Evolutionary conservation across 2,888 invertebrate species (phyloP).

Genomic region (Acrobasis consociella): DNA sequence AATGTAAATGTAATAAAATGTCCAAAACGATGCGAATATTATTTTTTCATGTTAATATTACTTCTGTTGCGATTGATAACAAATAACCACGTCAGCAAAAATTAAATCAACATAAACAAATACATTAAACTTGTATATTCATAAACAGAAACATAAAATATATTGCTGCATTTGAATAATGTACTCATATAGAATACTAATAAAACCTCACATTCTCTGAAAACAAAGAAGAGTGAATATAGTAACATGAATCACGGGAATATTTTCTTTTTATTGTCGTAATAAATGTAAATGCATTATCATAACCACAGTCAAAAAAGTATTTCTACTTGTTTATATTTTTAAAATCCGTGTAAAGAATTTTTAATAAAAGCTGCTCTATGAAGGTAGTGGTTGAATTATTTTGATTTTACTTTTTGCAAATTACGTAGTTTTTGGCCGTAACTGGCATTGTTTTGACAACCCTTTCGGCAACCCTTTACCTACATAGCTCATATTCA

Average conservation of each 20-base stretch:
- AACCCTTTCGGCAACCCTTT: too few relatives aligned
- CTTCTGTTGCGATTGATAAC: not conserved
- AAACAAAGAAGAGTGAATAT: not conserved
- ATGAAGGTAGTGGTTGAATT: too few relatives aligned
- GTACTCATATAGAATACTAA: not conserved
- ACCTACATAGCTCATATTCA: too few relatives aligned
- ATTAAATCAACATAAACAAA: not conserved
- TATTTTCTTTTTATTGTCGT: not conserved
- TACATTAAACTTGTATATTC: not conserved
- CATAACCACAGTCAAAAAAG: not conserved
- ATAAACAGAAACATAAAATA: not conserved
- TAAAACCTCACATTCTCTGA: not conserved
- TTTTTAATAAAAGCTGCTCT: too few relatives aligned
- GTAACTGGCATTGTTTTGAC: too few relatives aligned
- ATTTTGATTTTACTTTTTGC: too few relatives aligned
- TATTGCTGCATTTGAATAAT: not conserved
- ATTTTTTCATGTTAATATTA: too few relatives aligned
- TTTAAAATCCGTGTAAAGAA: too few relatives aligned
- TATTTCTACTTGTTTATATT: too few relatives aligned
- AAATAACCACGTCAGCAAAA: not conserved
- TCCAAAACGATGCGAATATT: too few relatives aligned
- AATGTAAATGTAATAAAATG: too few relatives aligned
- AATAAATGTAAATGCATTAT: slow-evolving; percentile 1
- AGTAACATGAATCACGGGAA: not conserved
- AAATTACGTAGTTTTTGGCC: too few relatives aligned